A percentile compares a stretch with the other conserved stretches of the same genome.
phyloP scores from a whole-genome alignment of 1,140 invertebrate species.

The Babylonia areolata region DNA sequence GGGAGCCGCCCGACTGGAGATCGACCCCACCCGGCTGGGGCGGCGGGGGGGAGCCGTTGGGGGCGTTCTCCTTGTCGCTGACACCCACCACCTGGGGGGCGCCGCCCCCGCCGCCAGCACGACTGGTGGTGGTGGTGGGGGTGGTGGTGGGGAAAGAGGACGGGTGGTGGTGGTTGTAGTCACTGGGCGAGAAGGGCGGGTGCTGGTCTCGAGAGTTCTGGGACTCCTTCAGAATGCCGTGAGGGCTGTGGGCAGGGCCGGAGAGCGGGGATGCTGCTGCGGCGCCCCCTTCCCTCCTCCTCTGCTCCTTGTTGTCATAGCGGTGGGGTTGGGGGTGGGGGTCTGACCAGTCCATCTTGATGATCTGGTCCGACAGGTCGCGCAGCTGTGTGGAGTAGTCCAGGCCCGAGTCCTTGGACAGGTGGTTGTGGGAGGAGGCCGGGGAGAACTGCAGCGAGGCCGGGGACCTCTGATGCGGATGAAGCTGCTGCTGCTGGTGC shows the following conservation, averaged over 20 bases:
- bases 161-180: not conserved
- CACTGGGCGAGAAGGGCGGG: not conserved
- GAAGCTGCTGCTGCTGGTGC: not conserved
- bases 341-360: slow-evolving; percentile 47
- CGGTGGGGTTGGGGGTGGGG: too few species aligned
- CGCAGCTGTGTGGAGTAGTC: slow-evolving; percentile 58
- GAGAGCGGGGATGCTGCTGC: not conserved
- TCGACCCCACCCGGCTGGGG: not conserved
- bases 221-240: slow-evolving; percentile 31
- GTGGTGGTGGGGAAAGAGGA: not conserved
- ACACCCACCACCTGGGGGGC: not conserved
- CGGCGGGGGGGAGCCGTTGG: slow-evolving; percentile 27
- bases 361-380: slow-evolving; percentile 60
- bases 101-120: too few species aligned
- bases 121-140: not conserved
- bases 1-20: not conserved
- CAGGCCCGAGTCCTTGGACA: slow-evolving; percentile 42
- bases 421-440: not conserved
- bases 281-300: not conserved
- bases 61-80: slow-evolving; percentile 32
- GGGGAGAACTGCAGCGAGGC: not conserved
- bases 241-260: not conserved
- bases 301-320: slow-evolving; percentile 22
- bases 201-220: slow-evolving; percentile 30
- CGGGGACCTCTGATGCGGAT: slow-evolving; percentile 13